Evolutionary conservation across 2,797 vertebrate genomes (phyloP), one percentile per base, ranked within the genome.

Genomic region (Pterois miles): DNA sequence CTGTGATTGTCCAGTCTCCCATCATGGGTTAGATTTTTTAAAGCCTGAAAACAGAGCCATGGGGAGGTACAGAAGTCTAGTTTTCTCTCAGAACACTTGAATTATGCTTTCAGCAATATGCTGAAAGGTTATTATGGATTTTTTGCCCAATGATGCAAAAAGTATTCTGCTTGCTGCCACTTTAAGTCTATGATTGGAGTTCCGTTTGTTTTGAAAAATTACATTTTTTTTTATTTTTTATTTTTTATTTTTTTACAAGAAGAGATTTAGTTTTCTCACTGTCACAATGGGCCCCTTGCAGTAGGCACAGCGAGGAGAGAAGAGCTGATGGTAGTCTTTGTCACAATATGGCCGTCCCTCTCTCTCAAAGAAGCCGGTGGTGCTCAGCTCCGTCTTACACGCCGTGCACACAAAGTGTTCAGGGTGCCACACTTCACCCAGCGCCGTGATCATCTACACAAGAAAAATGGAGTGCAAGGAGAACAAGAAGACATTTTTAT

Each of bases 371-470:
- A 96, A 99, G 66, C 96, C 90, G 0, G 0, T 76, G 40, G 83
- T 66, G 13, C 96, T 92, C 29, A 99, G 90, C 89, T 97, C 97
- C 23, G 16, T 80, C 38, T 93, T 89, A 23, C 98, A 99, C 72
- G 40, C 68, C 20, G 22, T 3, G 4, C 98, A 99, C 71, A 96
- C 85, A 86, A 98, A 99, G 91, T 99, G 98, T 66, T 98, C 97
- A 0, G 96, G 96, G 71, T 98, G 98, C 97, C 98, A 99, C 5
- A 93, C 92, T 63, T 94, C 87, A 48, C 97, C 97, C 68, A 99
- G 89, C 0, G 96, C 98, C 0, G 96, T 96, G 86, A 98, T 93
- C 75, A 97, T 94, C 98, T 98, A 53, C 22, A 48, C 14, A 38
- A 71, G 6, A 34, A 67, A 48, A 16, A 22, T 5, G 36, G 6